Conservation (phyloP, 2,888 invertebrate genomes). For the Agrochola lota region DNA sequence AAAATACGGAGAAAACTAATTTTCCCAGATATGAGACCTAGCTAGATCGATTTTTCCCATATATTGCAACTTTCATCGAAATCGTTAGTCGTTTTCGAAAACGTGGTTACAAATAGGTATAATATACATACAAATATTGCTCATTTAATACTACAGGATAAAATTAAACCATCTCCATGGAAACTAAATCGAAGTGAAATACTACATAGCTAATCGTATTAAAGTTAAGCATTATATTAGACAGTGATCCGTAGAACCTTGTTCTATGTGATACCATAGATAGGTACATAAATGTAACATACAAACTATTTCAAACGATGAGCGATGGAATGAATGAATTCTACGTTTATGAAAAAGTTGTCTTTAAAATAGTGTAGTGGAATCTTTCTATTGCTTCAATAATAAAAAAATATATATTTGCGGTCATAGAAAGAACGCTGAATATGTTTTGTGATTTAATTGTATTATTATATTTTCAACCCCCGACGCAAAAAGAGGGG, state of each 20-base stretch:
- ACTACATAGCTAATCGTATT: constrained; percentile 57
- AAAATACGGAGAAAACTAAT: too few relatives aligned
- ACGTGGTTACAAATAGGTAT: too few relatives aligned
- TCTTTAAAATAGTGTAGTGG: background rate
- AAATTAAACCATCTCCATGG: background rate
- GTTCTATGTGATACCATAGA: constrained; percentile 74
- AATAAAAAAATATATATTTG: background rate
- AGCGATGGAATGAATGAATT: constrained; percentile 41
- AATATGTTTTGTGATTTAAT: background rate
- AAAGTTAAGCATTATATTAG: constrained; percentile 77
- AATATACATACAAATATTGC: too few relatives aligned
- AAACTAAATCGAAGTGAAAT: constrained; percentile 38
- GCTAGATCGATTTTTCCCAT: too few relatives aligned
- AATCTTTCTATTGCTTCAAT: background rate
- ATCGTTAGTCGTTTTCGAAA: too few relatives aligned
- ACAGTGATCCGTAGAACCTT: constrained; percentile 78
- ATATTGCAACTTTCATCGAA: too few relatives aligned
- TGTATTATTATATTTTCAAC: background rate
- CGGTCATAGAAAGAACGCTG: background rate
- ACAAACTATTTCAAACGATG: constrained; percentile 70
- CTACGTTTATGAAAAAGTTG: constrained; percentile 52
- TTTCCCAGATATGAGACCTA: too few relatives aligned
- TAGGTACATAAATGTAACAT: constrained; percentile 77
- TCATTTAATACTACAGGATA: too few relatives aligned
- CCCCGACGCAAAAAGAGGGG: too few relatives aligned